Conservation (phyloP, 2,797 vertebrate genomes). For the Macroramphosus scolopax region DNA sequence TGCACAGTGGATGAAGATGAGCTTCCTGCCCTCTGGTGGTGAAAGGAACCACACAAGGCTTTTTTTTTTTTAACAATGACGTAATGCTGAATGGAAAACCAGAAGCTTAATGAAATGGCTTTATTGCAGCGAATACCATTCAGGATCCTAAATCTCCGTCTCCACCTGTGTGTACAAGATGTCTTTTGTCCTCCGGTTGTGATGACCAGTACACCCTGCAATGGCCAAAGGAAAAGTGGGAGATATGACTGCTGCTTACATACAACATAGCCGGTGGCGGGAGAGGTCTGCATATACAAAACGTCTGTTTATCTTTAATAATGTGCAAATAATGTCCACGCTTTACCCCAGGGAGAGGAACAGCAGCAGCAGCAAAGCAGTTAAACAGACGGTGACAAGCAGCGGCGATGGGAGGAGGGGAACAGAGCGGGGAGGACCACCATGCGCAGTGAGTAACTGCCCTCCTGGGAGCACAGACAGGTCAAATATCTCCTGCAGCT, state of each 20-base stretch:
- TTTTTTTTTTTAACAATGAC: slow-evolving; percentile 20
- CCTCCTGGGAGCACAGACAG: slow-evolving; percentile 72
- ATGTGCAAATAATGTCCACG: slow-evolving; percentile 18
- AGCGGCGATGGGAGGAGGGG: slow-evolving; percentile 34
- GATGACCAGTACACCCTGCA: slow-evolving; percentile 49
- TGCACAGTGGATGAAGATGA: too few relatives aligned
- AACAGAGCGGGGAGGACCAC: slow-evolving; percentile 10
- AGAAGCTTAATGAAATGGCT: slow-evolving; percentile 25
- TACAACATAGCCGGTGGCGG: not conserved
- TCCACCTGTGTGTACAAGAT: slow-evolving; percentile 4
- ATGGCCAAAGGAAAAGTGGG: slow-evolving; percentile 9
- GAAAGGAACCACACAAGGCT: slow-evolving; percentile 8
- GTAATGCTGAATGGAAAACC: too few relatives aligned
- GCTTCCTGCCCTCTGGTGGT: slow-evolving; percentile 64
- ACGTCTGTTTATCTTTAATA: slow-evolving; percentile 10
- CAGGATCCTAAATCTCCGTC: slow-evolving; percentile 13
- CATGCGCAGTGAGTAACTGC: slow-evolving; percentile 40
- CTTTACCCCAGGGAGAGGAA: slow-evolving; percentile 71
- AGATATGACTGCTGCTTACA: not conserved
- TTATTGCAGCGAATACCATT: slow-evolving; percentile 44
- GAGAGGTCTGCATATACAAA: not conserved
- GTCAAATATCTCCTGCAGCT: slow-evolving; percentile 76
- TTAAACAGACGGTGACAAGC: slow-evolving; percentile 67
- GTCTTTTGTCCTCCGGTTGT: not conserved
- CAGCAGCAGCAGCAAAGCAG: slow-evolving; percentile 66